Evolutionary conservation across 2,888 invertebrate species (phyloP).

Genomic region (Trissolcus japonicus): DNA sequence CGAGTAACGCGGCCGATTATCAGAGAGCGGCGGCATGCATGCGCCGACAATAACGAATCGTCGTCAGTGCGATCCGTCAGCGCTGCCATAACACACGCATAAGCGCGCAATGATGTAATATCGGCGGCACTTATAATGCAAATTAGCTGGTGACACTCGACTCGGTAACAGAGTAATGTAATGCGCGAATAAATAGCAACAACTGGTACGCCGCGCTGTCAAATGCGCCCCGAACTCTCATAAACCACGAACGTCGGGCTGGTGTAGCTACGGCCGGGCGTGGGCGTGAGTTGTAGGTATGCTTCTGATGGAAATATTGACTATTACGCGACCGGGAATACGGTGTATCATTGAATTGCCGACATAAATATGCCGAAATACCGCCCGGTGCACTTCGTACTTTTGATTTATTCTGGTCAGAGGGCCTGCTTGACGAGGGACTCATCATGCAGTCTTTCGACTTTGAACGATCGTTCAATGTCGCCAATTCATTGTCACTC

Average conservation of each 20-base stretch:
- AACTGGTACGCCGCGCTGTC: constrained; percentile 75
- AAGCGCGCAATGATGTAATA: constrained; percentile 74
- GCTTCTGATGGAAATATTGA: constrained; percentile 77
- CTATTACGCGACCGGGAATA: constrained; percentile 75
- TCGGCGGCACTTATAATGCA: constrained; percentile 75
- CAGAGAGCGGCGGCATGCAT: constrained; percentile 28
- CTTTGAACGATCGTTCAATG: constrained; percentile 56
- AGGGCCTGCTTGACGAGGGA: constrained; percentile 60
- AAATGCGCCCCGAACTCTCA: constrained; percentile 74
- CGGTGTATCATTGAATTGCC: constrained; percentile 75
- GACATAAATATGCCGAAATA: constrained; percentile 74
- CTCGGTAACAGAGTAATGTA: constrained; percentile 75
- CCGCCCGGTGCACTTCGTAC: constrained; percentile 71
- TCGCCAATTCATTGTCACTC: constrained; percentile 55
- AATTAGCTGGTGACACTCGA: constrained; percentile 75
- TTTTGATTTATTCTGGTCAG: constrained; percentile 73
- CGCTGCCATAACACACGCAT: constrained; percentile 69
- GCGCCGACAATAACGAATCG: constrained; percentile 45
- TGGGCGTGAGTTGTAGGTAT: constrained; percentile 75
- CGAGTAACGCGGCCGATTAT: constrained; percentile 42
- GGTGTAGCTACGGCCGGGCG: constrained; percentile 59
- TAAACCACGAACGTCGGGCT: constrained; percentile 70
- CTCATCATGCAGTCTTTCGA: constrained; percentile 62
- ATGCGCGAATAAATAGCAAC: constrained; percentile 77
- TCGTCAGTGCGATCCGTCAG: constrained; percentile 65